Evolutionary conservation across 2,797 vertebrate genomes (phyloP), one percentile per base, ranked within the genome.

Genomic region (Tauraco hartlaubi): DNA sequence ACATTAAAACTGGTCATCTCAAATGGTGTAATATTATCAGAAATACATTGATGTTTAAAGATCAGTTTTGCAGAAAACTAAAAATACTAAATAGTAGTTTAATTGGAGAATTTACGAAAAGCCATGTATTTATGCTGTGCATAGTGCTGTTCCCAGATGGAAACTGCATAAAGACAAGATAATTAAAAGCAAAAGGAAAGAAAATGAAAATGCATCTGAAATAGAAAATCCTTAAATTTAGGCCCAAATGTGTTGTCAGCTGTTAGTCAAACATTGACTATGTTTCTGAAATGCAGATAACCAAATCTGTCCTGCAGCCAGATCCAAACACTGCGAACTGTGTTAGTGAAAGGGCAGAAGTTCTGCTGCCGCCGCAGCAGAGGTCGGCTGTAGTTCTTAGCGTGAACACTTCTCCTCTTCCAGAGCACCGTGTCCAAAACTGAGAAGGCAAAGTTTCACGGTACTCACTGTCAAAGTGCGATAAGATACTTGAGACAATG

Each of bases 271-370:
- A 66, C 28, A 21, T 20, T 73, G 39, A 15, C 21, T 41, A 0
- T 84, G 63, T 86, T 84, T 92, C 37, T 96, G 83, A 95, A 88
- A 67, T 35, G 59, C 43, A 90, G 68, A 43, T 79, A 46, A 28
- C 72, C 62, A 86, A 29, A 84, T 90, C 56, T 2, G 1, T 86
- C 55, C 5, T 0, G 0, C 79, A 61, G 23, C 33, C 41, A 68
- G 64, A 62, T 71, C n/a, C 2, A 1, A 31, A 39, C 26, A 4
- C 37, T 44, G 35, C 9, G 66, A 91, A 35, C 54, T 87, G 72
- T 20, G 0, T 55, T 68, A 63, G 46, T 51, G 71, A 63, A 78
- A 89, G 68, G 78, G 75, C 72, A 54, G 67, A 54, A 49, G 73
- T 75, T 80, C 44, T 75, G 67, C 31, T 63, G 68, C 82, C 43